Base-by-base conservation (phyloP, 2,888 invertebrate genomes). In the Hypselothyrea guttata region DNA sequence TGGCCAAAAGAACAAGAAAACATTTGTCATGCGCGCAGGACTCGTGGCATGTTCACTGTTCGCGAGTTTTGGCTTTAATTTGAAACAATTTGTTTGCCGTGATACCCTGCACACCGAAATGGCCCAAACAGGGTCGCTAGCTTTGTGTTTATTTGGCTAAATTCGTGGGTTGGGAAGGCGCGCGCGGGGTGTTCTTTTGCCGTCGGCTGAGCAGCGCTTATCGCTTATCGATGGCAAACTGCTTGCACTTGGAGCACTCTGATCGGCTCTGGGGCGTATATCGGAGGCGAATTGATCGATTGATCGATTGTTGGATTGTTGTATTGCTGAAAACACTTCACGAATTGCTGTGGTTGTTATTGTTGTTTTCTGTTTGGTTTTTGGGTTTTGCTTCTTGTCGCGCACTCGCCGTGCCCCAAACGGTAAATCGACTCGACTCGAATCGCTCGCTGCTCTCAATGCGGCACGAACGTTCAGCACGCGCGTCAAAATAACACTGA, bases 401-500 rank as follows among this genome's bases (percentile, higher is more conserved):
- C 12, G 33, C n/a, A 33, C 33, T 35, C 22, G 5, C 12, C 35
- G 33, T 15, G 13, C 60, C 58, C 63, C 63, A 47, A 62, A 69
- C 62, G 44, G 35, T 44, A 13, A 61, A 22, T 53, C 53, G 31
- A 64, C 49, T 48, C 52, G 18, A 27, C 18, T 22, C 22, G 31
- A 51, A 59, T 55, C 34, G 51, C 70, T 53, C 55, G 68, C 56
- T 75, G 60, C 65, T 69, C 61, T 75, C 65, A 62, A 54, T 75
- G 69, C 60, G 63, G 56, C 73, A 67, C 86, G 87, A 88, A 89
- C 90, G 88, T 88, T 89, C 88, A 85, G 82, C 88, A 87, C 90
- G 90, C 90, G 88, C 90, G 90, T 90, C 90, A 88, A 90, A 90
- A 88, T 87, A 87, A 84, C 87, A 90, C 88, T 90, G 90, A 88